Percentiles rank a stretch among this genome's conserved stretches.
phyloP scores from a whole-genome alignment of 2,113 vertebrate genomes.

The Puntigrus tetrazona region DNA sequence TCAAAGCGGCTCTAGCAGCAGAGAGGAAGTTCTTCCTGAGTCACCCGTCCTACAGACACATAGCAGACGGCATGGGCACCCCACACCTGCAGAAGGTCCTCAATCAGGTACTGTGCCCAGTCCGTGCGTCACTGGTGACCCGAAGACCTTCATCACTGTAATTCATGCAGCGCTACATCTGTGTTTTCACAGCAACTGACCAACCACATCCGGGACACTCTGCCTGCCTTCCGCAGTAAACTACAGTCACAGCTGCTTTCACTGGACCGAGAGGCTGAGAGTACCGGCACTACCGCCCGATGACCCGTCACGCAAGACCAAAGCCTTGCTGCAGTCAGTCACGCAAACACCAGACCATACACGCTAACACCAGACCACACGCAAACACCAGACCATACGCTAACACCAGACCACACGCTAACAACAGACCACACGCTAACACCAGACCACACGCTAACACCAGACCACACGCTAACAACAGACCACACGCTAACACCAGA shows the following conservation, averaged over 20 bases:
- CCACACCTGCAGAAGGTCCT: constrained; percentile 82
- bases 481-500: too few relatives aligned
- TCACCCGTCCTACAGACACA: constrained; percentile 79
- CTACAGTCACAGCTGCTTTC: constrained; percentile 89
- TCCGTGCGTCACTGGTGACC: too few relatives aligned
- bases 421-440: too few relatives aligned
- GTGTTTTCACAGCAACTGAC: constrained; percentile 85
- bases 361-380: background rate
- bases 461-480: too few relatives aligned
- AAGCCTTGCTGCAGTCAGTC: constrained; percentile 80
- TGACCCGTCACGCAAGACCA: constrained; percentile 93
- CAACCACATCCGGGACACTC: constrained; percentile 93
- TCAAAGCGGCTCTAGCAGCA: constrained; percentile 81
- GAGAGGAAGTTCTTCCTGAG: constrained; percentile 83
- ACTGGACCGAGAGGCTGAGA: constrained; percentile 92
- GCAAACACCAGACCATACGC: background rate
- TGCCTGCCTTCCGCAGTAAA: constrained; percentile 90
- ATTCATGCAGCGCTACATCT: background rate
- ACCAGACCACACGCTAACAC: background rate
- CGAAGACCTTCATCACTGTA: background rate
- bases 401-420: background rate
- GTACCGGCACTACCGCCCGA: constrained; percentile 92
- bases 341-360: background rate
- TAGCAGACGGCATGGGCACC: constrained; percentile 85
- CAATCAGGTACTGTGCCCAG: constrained; percentile 75